phyloP scores from a whole-genome alignment of 2,888 invertebrate species.

The Sthenelais limicola region DNA sequence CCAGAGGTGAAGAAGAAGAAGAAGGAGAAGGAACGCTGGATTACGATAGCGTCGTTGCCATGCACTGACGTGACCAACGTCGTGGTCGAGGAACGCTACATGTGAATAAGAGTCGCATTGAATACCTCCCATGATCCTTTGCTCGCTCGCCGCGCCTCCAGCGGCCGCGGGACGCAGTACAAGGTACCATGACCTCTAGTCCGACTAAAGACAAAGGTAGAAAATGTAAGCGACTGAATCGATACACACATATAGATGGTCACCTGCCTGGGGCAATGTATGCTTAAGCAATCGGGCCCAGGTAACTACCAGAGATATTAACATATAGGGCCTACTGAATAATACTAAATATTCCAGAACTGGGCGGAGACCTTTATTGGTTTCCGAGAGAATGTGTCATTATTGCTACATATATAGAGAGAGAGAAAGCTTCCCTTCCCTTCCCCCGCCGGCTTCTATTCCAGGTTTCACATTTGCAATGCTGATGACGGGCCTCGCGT shows the following conservation, averaged over 20 bases:
- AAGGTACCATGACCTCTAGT: constrained; percentile 20
- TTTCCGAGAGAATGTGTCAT: too few relatives aligned
- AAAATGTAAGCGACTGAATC: constrained; percentile 18
- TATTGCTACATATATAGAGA: too few relatives aligned
- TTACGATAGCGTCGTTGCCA: too few relatives aligned
- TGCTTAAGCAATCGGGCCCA: too few relatives aligned
- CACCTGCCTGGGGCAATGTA: constrained; percentile 2
- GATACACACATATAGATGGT: not conserved
- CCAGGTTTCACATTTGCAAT: constrained; percentile 13
- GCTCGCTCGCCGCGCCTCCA: not conserved
- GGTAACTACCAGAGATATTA: too few relatives aligned
- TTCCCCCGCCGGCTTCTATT: not conserved
- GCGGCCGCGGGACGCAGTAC: constrained; percentile 5
- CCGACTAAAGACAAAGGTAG: constrained; percentile 26
- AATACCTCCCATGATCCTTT: not conserved
- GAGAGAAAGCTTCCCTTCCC: not conserved
- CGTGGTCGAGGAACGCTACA: too few relatives aligned
- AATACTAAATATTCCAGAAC: too few relatives aligned
- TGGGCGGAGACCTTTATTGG: not conserved
- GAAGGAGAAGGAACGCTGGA: too few relatives aligned
- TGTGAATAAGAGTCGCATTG: not conserved
- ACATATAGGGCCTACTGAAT: too few relatives aligned
- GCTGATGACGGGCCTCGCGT: not conserved
- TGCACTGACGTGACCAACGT: too few relatives aligned
- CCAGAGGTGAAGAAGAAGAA: not conserved